A percentile compares a stretch with the other conserved stretches of the same genome.
Conservation (phyloP, 1,140 invertebrate genomes). For the Chironomus tepperi region DNA sequence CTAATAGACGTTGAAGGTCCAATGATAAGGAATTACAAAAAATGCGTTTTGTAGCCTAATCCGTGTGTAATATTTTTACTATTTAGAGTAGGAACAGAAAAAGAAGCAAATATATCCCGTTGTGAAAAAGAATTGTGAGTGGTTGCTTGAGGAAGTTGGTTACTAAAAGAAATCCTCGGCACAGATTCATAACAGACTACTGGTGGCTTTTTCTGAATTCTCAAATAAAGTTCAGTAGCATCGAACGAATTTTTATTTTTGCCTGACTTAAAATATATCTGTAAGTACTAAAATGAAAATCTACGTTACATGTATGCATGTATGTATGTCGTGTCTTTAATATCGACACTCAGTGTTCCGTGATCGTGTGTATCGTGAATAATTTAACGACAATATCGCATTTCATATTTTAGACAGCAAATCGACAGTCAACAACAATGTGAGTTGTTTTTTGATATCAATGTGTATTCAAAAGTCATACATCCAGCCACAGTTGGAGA, state of each 20-base stretch:
- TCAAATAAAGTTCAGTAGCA: too few relatives aligned
- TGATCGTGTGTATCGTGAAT: slow-evolving; percentile 6
- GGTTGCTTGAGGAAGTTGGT: neutral
- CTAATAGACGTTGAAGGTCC: too few relatives aligned
- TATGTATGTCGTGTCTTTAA: neutral
- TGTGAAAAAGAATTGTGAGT: neutral
- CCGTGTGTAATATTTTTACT: too few relatives aligned
- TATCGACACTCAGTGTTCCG: neutral
- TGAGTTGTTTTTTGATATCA: neutral
- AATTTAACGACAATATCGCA: slow-evolving; percentile 8
- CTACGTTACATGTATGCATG: too few relatives aligned
- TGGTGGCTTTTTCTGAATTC: too few relatives aligned
- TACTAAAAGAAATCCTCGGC: too few relatives aligned
- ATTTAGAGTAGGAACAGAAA: neutral
- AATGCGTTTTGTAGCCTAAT: too few relatives aligned
- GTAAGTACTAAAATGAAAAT: too few relatives aligned
- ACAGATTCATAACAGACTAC: too few relatives aligned
- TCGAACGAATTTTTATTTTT: too few relatives aligned
- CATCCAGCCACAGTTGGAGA: neutral
- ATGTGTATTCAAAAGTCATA: slow-evolving; percentile 2
- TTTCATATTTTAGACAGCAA: slow-evolving; percentile 14
- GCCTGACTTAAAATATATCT: too few relatives aligned
- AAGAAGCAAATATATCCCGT: neutral
- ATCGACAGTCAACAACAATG: slow-evolving; percentile 4
- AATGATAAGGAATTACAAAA: too few relatives aligned